Conservation (phyloP, 2,113 vertebrate genomes). For the Aldabrachelys gigantea region DNA sequence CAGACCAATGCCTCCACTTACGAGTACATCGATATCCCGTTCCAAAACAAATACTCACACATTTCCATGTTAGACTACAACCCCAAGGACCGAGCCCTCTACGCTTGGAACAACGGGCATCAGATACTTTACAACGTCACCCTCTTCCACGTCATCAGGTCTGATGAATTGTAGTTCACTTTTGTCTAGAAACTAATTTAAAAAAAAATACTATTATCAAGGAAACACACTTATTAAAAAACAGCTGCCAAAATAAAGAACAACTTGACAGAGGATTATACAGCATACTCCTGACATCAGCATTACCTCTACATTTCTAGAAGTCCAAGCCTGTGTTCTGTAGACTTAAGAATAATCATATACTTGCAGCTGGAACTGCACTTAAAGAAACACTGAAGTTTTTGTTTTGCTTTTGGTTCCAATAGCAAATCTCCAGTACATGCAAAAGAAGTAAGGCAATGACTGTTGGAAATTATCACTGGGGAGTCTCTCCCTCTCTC, state of each 20-base stretch:
- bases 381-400: constrained; percentile 63
- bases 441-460: constrained; percentile 84
- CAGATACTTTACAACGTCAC: constrained; percentile 98
- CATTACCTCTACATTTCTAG: constrained; percentile 46
- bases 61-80: constrained; percentile 99
- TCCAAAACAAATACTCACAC: constrained; percentile 97
- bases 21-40: constrained; percentile 97
- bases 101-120: constrained; percentile 99
- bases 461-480: constrained; percentile 88
- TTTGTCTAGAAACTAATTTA: constrained; percentile 32
- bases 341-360: constrained; percentile 24
- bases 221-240: constrained; percentile 32
- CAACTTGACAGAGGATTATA: constrained; percentile 49
- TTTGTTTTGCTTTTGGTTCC: constrained; percentile 64
- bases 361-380: constrained; percentile 83
- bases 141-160: constrained; percentile 96
- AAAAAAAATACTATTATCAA: neutral
- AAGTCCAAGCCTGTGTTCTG: constrained; percentile 41
- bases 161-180: constrained; percentile 89
- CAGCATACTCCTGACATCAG: constrained; percentile 23
- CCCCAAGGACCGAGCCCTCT: constrained; percentile 95
- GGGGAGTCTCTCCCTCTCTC: constrained; percentile 62
- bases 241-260: constrained; percentile 76
- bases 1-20: constrained; percentile 98
- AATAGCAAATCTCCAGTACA: constrained; percentile 78